phyloP scores from a whole-genome alignment of 2,113 vertebrate genomes.

The Strix uralensis region DNA sequence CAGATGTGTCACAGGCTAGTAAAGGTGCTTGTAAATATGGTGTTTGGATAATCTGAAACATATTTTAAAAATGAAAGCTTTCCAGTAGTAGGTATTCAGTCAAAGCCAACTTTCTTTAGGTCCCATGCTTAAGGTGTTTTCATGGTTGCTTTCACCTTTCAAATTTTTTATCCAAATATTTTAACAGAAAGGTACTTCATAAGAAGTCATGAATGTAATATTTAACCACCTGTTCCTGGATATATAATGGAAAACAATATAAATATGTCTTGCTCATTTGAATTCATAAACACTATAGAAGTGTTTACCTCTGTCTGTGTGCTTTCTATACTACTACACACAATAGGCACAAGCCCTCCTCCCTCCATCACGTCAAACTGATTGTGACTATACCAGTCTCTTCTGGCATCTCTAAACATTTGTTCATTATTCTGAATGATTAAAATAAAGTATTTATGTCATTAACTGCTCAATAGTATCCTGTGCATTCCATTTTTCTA shows the following conservation, averaged over 20 bases:
- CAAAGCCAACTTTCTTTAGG: neutral
- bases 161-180: neutral
- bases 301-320: neutral
- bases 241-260: neutral
- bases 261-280: neutral
- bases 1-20: neutral
- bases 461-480: neutral
- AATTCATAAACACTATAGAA: neutral
- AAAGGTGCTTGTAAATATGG: neutral
- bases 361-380: neutral
- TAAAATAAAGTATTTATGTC: neutral
- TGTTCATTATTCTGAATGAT: neutral
- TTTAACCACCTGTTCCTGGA: neutral
- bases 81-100: neutral
- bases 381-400: neutral
- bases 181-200: neutral
- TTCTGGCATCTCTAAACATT: neutral
- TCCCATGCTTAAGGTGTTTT: neutral
- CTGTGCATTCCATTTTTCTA: neutral
- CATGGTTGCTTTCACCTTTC: neutral
- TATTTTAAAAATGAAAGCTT: neutral
- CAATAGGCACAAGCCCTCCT: neutral
- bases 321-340: neutral
- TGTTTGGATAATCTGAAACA: neutral
- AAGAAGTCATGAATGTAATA: neutral